Evolutionary conservation across 2,888 invertebrate species (phyloP).

Genomic region (Listrodromus nycthemerus): DNA sequence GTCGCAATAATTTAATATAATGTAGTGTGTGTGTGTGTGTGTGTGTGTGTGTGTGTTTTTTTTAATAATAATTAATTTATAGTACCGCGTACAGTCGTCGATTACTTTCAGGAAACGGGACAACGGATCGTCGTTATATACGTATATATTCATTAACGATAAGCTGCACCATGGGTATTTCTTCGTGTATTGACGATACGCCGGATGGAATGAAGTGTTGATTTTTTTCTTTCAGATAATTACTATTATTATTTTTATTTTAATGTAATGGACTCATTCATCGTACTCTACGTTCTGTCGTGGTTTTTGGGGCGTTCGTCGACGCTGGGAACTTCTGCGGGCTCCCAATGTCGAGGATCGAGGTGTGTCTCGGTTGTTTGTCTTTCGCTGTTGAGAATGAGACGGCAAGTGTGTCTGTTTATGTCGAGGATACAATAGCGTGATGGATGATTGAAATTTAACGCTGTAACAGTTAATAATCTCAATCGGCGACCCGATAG

Average conservation of each 20-base stretch:
- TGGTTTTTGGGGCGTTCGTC: neutral
- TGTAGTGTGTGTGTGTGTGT: too few species aligned
- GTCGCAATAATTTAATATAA: slow-evolving; percentile 57
- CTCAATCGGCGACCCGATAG: slow-evolving; percentile 61
- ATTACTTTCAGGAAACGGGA: slow-evolving; percentile 43
- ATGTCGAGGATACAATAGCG: slow-evolving; percentile 6
- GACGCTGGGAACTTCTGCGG: neutral
- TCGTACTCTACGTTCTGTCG: slow-evolving; percentile 20
- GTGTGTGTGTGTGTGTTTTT: too few species aligned
- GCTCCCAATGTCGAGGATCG: neutral
- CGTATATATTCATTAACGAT: slow-evolving; percentile 27
- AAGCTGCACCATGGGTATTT: slow-evolving; percentile 10
- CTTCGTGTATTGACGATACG: slow-evolving; percentile 31
- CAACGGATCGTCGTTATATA: slow-evolving; percentile 33
- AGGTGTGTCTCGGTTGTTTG: neutral
- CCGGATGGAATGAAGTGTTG: slow-evolving; percentile 40
- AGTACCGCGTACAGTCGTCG: slow-evolving; percentile 32
- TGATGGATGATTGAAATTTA: slow-evolving; percentile 8
- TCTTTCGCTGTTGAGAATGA: slow-evolving; percentile 6
- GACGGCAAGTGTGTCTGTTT: slow-evolving; percentile 17
- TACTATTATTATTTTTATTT: slow-evolving; percentile 8
- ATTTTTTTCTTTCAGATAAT: neutral
- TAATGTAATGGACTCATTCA: slow-evolving; percentile 17
- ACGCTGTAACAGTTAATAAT: slow-evolving; percentile 41
- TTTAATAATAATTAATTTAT: slow-evolving; percentile 21